Evolutionary conservation across 1,140 invertebrate species (phyloP), one percentile per base, ranked within the genome.

Genomic region (Wiebesia pumilae): DNA sequence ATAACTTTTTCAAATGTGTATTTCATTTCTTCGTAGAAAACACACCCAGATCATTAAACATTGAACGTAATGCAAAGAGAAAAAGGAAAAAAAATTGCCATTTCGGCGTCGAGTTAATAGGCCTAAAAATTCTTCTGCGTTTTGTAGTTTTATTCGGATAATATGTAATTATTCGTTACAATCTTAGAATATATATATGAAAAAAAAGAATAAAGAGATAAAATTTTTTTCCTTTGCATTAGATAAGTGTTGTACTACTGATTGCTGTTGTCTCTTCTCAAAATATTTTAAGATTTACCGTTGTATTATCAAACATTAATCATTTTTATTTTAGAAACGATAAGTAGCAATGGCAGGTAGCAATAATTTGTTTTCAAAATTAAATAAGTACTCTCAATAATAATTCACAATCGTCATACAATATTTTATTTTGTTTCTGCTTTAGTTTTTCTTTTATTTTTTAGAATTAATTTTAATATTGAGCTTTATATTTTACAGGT

Each of bases 1-100:
- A n/a, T 75, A 75, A 75, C 24, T 75, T 75, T 43, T 75, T 75
- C 27, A 75, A 75, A n/a, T 6, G 21, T 75, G 38, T n/a, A 24
- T 38, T 27, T 75, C 43, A 43, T 75, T 38, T 75, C 40, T 19
- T 38, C 1, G 38, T 43, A n/a, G 71, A 38, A 75, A 75, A 43
- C 71, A 38, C 43, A n/a, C 71, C 14, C 14, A 30, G 12, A 43
- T 40, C 27, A 21, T 75, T 43, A 71, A 71, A 71, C 14, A 75
- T 43, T 75, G 27, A n/a, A n/a, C n/a, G 19, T 6, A 43, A 24
- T 24, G 14, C 21, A 27, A 43, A 43, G 38, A 33, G 71, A 27
- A 75, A 43, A 33, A 27, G 40, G 24, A 75, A 21, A 75, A 75
- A 43, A 33, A n/a, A 75, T 75, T 75, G 38, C 19, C 24, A 24